Conservation (phyloP, 2,113 vertebrate species). For the Loxodonta africana region DNA sequence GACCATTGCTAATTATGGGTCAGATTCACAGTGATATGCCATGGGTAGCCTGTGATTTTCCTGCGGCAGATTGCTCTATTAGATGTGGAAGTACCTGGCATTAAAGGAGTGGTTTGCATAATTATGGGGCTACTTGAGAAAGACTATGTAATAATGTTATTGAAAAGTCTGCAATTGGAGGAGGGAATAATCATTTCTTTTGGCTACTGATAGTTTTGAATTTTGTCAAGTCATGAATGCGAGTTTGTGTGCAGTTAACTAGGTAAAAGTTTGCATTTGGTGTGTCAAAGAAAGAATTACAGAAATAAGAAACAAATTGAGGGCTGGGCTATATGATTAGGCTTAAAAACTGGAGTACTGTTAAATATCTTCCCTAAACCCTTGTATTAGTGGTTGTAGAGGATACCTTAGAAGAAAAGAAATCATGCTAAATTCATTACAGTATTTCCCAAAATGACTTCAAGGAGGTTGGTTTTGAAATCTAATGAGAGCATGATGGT, state of each 20-base stretch:
- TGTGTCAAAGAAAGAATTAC: background rate
- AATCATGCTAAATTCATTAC: background rate
- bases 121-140: background rate
- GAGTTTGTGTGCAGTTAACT: background rate
- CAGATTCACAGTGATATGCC: background rate
- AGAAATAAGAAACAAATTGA: background rate
- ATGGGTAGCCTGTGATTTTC: background rate
- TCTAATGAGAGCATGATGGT: background rate
- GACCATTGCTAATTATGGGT: background rate
- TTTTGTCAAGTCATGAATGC: background rate
- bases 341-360: background rate
- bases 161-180: background rate
- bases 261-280: background rate
- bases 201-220: background rate
- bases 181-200: background rate
- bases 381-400: background rate
- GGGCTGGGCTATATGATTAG: background rate
- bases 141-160: background rate
- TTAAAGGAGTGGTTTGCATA: background rate
- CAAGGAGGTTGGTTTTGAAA: conserved; percentile 17
- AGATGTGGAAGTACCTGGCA: background rate
- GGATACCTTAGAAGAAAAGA: background rate
- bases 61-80: background rate
- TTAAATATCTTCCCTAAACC: background rate
- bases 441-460: background rate